Percentiles rank a stretch among this genome's conserved stretches.
Evolutionary conservation across 2,113 vertebrate species (phyloP).

Genomic region (Willisornis vidua): DNA sequence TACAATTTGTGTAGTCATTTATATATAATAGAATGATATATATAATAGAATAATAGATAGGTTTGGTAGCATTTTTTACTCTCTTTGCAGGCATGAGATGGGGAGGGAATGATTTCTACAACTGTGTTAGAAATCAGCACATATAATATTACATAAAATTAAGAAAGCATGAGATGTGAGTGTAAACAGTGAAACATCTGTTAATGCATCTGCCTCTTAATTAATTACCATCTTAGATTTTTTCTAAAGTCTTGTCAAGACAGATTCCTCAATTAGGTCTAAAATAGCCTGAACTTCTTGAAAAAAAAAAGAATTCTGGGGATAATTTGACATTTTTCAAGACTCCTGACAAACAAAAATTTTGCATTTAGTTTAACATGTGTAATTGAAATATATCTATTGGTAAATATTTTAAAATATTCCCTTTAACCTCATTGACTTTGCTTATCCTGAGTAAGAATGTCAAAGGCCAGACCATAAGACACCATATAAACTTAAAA

Average conservation of each 20-base stretch:
- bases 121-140: neutral
- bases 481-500: neutral
- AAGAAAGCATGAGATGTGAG: neutral
- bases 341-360: neutral
- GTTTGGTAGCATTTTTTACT: neutral
- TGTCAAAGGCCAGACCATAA: neutral
- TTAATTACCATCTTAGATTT: conserved; percentile 19
- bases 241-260: neutral
- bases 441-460: neutral
- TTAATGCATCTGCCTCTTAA: conserved; percentile 59
- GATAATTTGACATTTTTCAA: neutral
- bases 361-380: neutral
- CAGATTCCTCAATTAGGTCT: neutral
- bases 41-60: neutral
- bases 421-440: neutral
- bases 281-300: neutral
- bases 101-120: neutral
- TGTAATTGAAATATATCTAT: neutral
- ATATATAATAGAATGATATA: neutral
- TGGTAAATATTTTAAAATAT: neutral
- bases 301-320: neutral
- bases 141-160: neutral
- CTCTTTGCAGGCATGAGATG: neutral
- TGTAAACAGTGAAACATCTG: conserved; percentile 58
- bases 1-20: neutral